Conservation (phyloP, 2,888 invertebrate genomes). For the Seira musarum region DNA sequence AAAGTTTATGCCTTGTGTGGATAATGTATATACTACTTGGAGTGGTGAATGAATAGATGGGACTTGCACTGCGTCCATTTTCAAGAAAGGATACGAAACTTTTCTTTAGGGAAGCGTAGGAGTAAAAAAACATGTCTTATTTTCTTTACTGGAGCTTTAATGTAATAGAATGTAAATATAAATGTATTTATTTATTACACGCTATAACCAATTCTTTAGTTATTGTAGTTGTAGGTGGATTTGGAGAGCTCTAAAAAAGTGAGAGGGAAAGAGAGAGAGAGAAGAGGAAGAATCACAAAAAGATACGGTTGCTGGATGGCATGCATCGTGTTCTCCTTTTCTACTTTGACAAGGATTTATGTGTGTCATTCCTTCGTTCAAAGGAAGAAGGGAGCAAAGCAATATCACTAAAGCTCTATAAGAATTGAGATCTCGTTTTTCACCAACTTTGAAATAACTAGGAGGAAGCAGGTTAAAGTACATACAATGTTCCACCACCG, state of each 20-base stretch:
- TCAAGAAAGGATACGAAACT: slow-evolving; percentile 19
- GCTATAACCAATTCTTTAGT: no score
- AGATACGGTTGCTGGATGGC: slow-evolving; percentile 51
- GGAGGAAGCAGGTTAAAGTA: background rate
- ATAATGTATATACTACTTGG: no score
- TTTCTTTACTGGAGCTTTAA: slow-evolving; percentile 7
- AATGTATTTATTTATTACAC: no score
- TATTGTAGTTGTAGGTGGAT: slow-evolving; percentile 49
- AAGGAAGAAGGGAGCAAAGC: background rate
- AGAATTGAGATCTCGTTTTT: background rate
- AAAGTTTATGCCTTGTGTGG: no score
- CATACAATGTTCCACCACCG: slow-evolving; percentile 20
- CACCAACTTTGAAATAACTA: background rate
- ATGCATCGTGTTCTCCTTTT: slow-evolving; percentile 45
- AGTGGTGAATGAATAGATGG: no score
- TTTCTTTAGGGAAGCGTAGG: background rate
- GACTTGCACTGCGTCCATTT: slow-evolving; percentile 50
- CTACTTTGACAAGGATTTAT: slow-evolving; percentile 58
- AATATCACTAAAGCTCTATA: background rate
- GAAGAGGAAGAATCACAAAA: no score
- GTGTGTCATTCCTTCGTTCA: slow-evolving; percentile 52
- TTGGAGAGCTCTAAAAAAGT: no score
- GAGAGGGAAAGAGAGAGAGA: no score
- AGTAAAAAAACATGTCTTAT: slow-evolving; percentile 17
- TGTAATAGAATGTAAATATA: no score